Evolutionary conservation across 30 jellyfish, hydroid and myxozoan genomes (phyloP).

Genomic region (Aurelia coerulea): DNA sequence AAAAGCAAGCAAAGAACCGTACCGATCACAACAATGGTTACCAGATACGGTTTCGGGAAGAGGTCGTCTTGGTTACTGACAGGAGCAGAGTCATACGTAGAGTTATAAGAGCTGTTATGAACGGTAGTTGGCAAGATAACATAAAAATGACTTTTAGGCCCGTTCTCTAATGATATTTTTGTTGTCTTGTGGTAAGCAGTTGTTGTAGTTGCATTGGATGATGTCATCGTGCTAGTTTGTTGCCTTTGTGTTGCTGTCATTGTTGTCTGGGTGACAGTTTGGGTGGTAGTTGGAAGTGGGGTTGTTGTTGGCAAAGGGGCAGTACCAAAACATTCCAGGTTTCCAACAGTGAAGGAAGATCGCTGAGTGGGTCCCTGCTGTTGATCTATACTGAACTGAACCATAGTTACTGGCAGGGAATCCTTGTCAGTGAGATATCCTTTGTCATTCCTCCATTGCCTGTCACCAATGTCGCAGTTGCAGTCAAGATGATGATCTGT

Average conservation of each 20-base stretch:
- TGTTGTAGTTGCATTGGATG: neutral
- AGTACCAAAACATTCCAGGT: conserved; percentile 90
- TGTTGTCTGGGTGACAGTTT: conserved; percentile 24
- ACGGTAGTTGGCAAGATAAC: neutral
- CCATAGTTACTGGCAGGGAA: conserved; percentile 85
- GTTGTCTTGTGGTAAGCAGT: conserved; percentile 3
- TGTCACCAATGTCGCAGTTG: conserved; percentile 94
- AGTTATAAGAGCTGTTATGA: conserved; percentile 27
- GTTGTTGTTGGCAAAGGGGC: conserved; percentile 85
- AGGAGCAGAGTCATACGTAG: conserved; percentile 42
- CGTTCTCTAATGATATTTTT: neutral
- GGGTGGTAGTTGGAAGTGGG: conserved; percentile 49
- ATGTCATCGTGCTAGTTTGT: neutral
- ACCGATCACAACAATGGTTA: conserved; percentile 90
- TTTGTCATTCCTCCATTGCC: conserved; percentile 85
- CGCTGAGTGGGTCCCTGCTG: conserved; percentile 71
- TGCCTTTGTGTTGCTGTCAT: neutral
- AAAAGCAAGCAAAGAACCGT: conserved; percentile 86
- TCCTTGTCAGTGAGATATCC: conserved; percentile 88
- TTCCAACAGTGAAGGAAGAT: conserved; percentile 88
- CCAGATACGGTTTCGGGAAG: conserved; percentile 93
- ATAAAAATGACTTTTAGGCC: neutral
- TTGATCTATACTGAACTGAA: conserved; percentile 78
- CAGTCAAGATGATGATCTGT: conserved; percentile 89
- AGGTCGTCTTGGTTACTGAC: conserved; percentile 78